These are phyloP conservation scores for Protophormia terraenovae DNA, from an alignment of 2,888 invertebrate genomes.

Conservation along the genomic window DNA sequence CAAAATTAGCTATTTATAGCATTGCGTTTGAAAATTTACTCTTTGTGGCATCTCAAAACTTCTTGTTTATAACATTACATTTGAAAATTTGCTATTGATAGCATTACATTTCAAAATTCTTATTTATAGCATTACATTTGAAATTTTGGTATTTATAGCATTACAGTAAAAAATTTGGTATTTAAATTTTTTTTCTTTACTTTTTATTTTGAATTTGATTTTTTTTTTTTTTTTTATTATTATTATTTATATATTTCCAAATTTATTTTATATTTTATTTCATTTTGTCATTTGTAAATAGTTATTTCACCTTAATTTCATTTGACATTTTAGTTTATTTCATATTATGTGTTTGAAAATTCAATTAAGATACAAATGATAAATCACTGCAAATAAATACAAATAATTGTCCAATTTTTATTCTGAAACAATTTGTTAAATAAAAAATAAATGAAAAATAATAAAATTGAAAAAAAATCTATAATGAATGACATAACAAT, in stretches of 20 bases:
- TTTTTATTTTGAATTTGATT: too few species aligned
- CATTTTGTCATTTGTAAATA: background rate
- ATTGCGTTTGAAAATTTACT: too few species aligned
- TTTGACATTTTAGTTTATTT: slow-evolving; percentile 22
- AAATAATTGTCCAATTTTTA: slow-evolving; percentile 7
- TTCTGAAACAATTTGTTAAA: slow-evolving; percentile 12
- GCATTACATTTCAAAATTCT: too few species aligned
- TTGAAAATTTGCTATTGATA: too few species aligned
- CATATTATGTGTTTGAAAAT: slow-evolving; percentile 31
- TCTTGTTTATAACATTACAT: too few species aligned
- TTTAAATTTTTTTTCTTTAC: too few species aligned
- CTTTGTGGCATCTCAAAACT: too few species aligned
- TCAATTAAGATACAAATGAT: slow-evolving; percentile 59
- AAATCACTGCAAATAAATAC: slow-evolving; percentile 48
- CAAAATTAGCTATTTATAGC: too few species aligned
- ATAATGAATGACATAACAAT: slow-evolving; percentile 61
- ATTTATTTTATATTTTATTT: slow-evolving; percentile 1
- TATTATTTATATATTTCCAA: background rate
- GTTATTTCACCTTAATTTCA: slow-evolving; percentile 29
- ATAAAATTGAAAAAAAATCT: slow-evolving; percentile 1
- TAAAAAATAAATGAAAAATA: background rate
- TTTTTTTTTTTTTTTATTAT: background rate
- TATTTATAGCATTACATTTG: too few species aligned
- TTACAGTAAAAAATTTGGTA: too few species aligned
- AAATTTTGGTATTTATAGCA: too few species aligned